Conservation (phyloP, 1,140 invertebrate species). For the Drosophila persimilis region DNA sequence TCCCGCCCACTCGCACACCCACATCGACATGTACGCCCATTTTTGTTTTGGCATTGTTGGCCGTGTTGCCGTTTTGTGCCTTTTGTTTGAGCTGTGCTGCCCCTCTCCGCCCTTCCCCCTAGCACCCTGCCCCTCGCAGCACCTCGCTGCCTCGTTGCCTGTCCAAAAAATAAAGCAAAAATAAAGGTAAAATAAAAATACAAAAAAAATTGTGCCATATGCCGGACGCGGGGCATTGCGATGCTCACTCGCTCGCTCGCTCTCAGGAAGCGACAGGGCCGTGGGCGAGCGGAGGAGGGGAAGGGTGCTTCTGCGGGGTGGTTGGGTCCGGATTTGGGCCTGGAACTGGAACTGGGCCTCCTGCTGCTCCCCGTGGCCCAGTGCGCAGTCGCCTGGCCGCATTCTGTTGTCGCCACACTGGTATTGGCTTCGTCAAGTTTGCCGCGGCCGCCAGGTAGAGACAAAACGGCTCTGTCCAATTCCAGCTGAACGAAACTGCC, state of each 20-base stretch:
- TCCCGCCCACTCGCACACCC: constrained; percentile 1
- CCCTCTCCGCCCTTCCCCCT: not conserved
- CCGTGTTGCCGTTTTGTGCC: constrained; percentile 60
- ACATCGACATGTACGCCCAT: constrained; percentile 36
- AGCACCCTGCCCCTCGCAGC: not conserved
- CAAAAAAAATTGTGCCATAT: constrained; percentile 77
- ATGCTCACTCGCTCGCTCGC: constrained; percentile 39
- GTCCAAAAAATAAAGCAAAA: constrained; percentile 5
- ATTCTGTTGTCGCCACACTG: constrained; percentile 36
- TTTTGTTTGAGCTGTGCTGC: constrained; percentile 55
- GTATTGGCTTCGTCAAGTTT: constrained; percentile 77
- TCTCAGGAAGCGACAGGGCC: not conserved
- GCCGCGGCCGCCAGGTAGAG: constrained; percentile 47
- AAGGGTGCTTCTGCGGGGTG: not conserved
- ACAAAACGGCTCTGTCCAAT: constrained; percentile 55
- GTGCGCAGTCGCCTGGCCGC: constrained; percentile 56
- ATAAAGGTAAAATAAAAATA: constrained; percentile 3
- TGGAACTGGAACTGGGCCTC: no score
- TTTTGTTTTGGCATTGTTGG: constrained; percentile 56
- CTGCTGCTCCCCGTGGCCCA: constrained; percentile 4
- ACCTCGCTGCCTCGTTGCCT: not conserved
- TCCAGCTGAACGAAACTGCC: constrained; percentile 74
- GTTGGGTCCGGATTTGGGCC: constrained; percentile 3
- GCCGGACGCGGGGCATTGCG: constrained; percentile 63
- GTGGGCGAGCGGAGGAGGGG: not conserved